phyloP scores from a whole-genome alignment of 2,888 invertebrate genomes.

The Sussaba pulchella region DNA sequence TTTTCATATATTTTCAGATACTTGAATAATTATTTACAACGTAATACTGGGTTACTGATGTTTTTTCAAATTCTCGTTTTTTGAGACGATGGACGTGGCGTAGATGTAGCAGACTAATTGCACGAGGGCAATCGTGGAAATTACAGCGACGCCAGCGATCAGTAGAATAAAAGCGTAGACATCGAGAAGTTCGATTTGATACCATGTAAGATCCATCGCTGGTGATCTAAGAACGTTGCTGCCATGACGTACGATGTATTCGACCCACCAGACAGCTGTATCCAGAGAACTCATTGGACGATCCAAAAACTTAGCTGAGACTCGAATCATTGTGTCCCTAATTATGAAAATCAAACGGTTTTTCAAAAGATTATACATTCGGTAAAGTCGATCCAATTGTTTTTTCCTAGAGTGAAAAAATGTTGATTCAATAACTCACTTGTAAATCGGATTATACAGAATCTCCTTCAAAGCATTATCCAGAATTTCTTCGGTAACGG shows the following conservation, averaged over 20 bases:
- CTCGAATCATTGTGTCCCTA: constrained; percentile 21
- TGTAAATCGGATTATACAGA: constrained; percentile 73
- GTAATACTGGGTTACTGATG: constrained; percentile 16
- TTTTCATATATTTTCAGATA: neutral
- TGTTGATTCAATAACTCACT: constrained; percentile 65
- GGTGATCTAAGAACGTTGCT: constrained; percentile 48
- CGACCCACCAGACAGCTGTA: constrained; percentile 60
- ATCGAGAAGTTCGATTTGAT: constrained; percentile 59
- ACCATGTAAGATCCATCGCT: constrained; percentile 60
- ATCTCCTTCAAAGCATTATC: constrained; percentile 73
- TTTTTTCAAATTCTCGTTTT: constrained; percentile 51
- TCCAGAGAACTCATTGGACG: constrained; percentile 50
- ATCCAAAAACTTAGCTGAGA: constrained; percentile 29
- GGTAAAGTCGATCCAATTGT: neutral
- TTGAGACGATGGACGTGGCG: neutral
- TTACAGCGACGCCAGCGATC: neutral
- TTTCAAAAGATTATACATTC: neutral
- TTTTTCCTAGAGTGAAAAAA: neutral
- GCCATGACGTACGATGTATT: constrained; percentile 56
- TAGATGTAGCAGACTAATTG: constrained; percentile 15
- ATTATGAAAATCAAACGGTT: neutral
- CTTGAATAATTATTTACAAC: neutral
- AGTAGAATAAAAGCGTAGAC: constrained; percentile 47
- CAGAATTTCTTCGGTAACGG: constrained; percentile 71
- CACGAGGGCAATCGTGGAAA: neutral